phyloP scores from a whole-genome alignment of 2,888 invertebrate species.

The Aricia artaxerxes region DNA sequence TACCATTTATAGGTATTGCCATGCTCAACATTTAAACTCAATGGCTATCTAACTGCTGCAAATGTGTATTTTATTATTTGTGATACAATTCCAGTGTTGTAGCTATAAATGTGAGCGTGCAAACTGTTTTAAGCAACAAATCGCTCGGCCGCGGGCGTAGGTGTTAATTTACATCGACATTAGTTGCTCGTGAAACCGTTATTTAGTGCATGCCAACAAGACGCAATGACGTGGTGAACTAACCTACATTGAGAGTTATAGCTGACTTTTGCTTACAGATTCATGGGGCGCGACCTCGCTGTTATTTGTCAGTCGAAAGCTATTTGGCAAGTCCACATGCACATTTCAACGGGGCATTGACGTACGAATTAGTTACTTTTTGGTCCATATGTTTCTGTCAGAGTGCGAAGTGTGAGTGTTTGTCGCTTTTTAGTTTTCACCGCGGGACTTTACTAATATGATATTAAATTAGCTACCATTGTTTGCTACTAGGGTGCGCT shows the following conservation, averaged over 20 bases:
- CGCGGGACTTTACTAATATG: too few species aligned
- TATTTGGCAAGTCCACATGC: constrained; percentile 48
- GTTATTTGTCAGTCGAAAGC: constrained; percentile 41
- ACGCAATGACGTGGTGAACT: constrained; percentile 46
- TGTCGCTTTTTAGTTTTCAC: background rate
- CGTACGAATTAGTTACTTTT: background rate
- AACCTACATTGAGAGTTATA: constrained; percentile 46
- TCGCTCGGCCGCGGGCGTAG: constrained; percentile 34
- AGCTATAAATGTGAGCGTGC: background rate
- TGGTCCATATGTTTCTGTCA: background rate
- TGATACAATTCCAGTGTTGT: background rate
- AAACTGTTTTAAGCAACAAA: constrained; percentile 27
- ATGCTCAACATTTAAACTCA: background rate
- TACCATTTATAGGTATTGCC: background rate
- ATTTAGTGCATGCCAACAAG: constrained; percentile 42
- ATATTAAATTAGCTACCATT: too few species aligned
- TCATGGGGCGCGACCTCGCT: constrained; percentile 42
- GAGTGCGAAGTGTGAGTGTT: background rate
- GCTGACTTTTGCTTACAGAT: constrained; percentile 38
- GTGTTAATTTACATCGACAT: constrained; percentile 42
- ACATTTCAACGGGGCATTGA: constrained; percentile 28
- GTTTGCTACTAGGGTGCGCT: too few species aligned
- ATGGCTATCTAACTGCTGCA: background rate
- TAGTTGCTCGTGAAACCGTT: constrained; percentile 40
- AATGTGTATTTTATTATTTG: background rate